Evolutionary conservation across 2,888 invertebrate species (phyloP).

Genomic region (Eilema caniola): DNA sequence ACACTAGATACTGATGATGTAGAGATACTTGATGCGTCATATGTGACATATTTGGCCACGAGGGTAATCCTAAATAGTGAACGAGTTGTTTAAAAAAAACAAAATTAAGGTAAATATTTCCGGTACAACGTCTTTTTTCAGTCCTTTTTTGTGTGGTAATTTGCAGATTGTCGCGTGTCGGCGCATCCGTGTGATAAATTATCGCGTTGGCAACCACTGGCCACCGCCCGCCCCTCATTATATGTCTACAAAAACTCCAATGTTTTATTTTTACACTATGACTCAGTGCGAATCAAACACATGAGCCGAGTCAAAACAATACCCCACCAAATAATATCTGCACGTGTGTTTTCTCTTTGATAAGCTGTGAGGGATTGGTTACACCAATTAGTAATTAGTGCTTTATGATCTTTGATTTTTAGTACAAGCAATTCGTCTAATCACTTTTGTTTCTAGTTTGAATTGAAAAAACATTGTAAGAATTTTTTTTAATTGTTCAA

Average conservation of each 20-base stretch:
- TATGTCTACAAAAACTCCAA: conserved; percentile 61
- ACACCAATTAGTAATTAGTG: conserved; percentile 54
- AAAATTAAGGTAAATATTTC: neutral
- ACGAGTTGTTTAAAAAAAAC: neutral
- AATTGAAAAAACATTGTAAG: conserved; percentile 33
- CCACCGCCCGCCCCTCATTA: conserved; percentile 72
- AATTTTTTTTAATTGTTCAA: conserved; percentile 15
- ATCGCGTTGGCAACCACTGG: conserved; percentile 59
- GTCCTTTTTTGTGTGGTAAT: conserved; percentile 35
- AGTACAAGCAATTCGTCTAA: conserved; percentile 46
- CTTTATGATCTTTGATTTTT: conserved; percentile 53
- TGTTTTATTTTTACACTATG: conserved; percentile 66
- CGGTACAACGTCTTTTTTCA: conserved; percentile 1
- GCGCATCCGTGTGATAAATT: conserved; percentile 71
- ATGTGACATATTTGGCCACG: neutral
- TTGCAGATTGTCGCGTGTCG: conserved; percentile 64
- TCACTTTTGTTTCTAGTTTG: conserved; percentile 47
- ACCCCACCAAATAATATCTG: conserved; percentile 51
- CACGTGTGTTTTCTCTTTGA: conserved; percentile 48
- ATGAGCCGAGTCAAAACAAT: conserved; percentile 56
- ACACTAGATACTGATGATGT: neutral
- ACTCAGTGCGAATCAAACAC: conserved; percentile 59
- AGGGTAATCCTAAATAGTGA: neutral
- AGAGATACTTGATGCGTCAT: neutral
- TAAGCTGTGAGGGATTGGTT: conserved; percentile 47